Evolutionary conservation across 2,797 vertebrate genomes (phyloP), one percentile per base, ranked within the genome.

Genomic region (Taeniopygia guttata): DNA sequence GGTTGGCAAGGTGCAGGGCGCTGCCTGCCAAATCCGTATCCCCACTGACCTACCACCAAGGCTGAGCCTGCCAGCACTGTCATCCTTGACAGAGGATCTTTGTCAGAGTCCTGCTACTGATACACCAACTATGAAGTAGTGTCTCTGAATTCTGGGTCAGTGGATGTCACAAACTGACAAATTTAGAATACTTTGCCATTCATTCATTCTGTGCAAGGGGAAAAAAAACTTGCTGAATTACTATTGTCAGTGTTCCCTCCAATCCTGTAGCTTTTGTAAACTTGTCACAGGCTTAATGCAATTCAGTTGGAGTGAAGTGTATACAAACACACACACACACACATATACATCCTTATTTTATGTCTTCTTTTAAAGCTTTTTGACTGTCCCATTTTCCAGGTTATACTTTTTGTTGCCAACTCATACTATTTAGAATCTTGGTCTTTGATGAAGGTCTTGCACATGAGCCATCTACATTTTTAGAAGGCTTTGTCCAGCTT

Each of bases 131-230:
- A 95, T 96, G 95, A 96, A 95, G 92, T 95, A 96, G 94, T 96
- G 94, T 96, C 96, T 97, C 94, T 95, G 84, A 92, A 94, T 96
- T 97, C 96, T 97, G 96, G 96, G 94, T 96, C 94, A 96, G 80
- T 95, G 94, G 17, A 85, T 97, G 95, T 96, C 95, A 94, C 93
- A 96, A 94, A 94, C 93, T 92, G 94, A 96, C 95, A 96, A 97
- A 96, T 95, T 90, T 93, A 96, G 95, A 96, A 89, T 92, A 81
- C 89, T 96, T 97, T 78, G 75, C 88, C 70, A 48, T 94, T 96
- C 94, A 96, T 95, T 96, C 94, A 91, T 73, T 94, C 93, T 76
- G 79, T 87, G 79, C 46, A 30, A 52, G 66, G 16, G 17, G 3
- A 11, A 5, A 18, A 56, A 81, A 82, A 49, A 25, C 63, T 90